These are phyloP conservation scores for Pseudolycoriella hygida DNA, from an alignment of 2,888 invertebrate species.

Conservation along the genomic window DNA sequence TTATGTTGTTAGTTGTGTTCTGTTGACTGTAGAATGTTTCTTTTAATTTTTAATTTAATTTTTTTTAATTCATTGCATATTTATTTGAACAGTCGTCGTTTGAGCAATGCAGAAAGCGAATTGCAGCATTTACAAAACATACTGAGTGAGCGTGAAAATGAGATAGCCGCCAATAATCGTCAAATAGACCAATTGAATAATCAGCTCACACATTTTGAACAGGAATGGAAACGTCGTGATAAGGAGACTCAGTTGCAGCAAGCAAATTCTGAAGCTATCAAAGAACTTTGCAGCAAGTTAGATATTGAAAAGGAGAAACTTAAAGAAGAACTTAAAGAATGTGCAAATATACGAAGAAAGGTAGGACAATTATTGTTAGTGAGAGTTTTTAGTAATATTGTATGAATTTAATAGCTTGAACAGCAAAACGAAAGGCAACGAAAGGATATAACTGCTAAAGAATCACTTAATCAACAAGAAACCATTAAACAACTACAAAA, in stretches of 20 bases:
- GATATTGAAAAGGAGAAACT: conserved; percentile 49
- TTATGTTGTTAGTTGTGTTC: too few relatives aligned
- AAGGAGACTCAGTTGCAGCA: conserved; percentile 33
- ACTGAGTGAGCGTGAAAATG: conserved; percentile 34
- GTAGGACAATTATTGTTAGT: too few relatives aligned
- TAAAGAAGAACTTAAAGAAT: conserved; percentile 33
- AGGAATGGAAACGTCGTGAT: conserved; percentile 32
- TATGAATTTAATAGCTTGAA: conserved; percentile 26
- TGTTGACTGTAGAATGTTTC: too few relatives aligned
- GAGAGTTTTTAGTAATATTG: too few relatives aligned
- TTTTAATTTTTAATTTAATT: too few relatives aligned
- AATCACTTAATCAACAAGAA: conserved; percentile 29
- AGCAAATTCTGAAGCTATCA: conserved; percentile 38
- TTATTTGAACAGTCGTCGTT: conserved; percentile 23
- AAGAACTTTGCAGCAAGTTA: conserved; percentile 41
- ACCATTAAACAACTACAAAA: conserved; percentile 35
- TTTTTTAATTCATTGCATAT: too few relatives aligned
- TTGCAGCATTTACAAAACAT: conserved; percentile 46
- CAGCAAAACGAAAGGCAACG: conserved; percentile 31
- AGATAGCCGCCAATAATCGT: conserved; percentile 36
- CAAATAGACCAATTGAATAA: conserved; percentile 35
- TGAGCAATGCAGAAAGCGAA: conserved; percentile 36
- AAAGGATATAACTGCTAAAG: conserved; percentile 20
- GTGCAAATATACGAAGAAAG: conserved; percentile 28
- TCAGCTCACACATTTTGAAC: conserved; percentile 24